Conservation (phyloP, 2,888 invertebrate species). For the Macrophya alboannulata region DNA sequence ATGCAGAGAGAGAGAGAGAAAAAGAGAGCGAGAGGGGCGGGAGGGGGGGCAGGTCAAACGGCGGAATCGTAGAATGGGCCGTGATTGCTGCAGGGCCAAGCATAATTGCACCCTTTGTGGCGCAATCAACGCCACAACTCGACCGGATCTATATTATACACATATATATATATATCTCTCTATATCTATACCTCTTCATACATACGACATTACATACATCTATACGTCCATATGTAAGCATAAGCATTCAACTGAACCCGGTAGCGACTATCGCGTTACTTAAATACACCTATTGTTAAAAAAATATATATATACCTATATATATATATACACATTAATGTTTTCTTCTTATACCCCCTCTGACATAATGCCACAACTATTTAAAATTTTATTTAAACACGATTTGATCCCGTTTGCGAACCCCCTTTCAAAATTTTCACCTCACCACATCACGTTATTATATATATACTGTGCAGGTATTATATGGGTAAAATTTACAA, state of each 20-base stretch:
- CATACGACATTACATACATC: too few species aligned
- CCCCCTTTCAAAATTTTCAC: background rate
- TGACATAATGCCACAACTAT: too few species aligned
- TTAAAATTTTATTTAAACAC: conserved; percentile 1
- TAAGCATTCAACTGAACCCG: background rate
- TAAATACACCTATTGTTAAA: conserved; percentile 20
- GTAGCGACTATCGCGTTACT: conserved; percentile 32
- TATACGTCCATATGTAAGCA: background rate
- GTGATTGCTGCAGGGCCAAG: conserved; percentile 80
- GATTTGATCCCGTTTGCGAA: background rate
- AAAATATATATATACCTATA: background rate
- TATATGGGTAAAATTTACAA: conserved; percentile 51
- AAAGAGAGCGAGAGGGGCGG: too few species aligned
- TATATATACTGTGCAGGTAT: conserved; percentile 57
- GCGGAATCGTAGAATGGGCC: conserved; percentile 77
- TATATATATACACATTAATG: too few species aligned
- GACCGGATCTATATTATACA: conserved; percentile 65
- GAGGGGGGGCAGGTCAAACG: conserved; percentile 75
- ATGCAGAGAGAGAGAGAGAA: conserved; percentile 52
- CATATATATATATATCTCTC: conserved; percentile 14
- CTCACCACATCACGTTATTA: conserved; percentile 55
- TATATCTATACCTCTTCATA: background rate
- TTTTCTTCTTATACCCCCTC: too few species aligned
- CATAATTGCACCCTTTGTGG: conserved; percentile 81
- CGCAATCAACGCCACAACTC: conserved; percentile 80